Conservation (phyloP, 2,113 vertebrate genomes). For the Tragulus kanchil region DNA sequence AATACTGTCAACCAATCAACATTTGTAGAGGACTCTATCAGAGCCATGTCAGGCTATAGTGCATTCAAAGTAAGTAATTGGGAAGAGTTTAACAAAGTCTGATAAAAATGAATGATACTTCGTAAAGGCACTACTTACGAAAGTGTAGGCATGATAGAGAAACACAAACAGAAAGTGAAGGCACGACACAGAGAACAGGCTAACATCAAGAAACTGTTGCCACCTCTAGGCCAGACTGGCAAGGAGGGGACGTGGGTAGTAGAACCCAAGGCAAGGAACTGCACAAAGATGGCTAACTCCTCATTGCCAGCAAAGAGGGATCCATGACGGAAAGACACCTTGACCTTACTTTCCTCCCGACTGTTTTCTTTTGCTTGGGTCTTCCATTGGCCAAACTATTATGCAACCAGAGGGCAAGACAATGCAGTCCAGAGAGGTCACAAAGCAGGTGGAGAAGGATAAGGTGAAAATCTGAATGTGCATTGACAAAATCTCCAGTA, state of each 20-base stretch:
- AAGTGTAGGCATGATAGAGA: background rate
- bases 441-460: background rate
- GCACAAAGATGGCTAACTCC: background rate
- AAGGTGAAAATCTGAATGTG: background rate
- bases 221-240: background rate
- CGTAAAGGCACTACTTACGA: background rate
- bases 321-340: no score
- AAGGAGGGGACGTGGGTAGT: background rate
- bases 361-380: background rate
- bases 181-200: no score
- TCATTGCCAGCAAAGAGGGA: background rate
- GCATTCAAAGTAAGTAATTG: background rate
- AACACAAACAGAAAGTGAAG: no score
- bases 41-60: background rate
- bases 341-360: background rate
- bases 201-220: background rate
- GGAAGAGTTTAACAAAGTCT: conserved; percentile 25
- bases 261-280: background rate
- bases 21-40: background rate
- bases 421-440: background rate
- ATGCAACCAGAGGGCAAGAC: background rate
- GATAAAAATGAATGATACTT: conserved; percentile 1
- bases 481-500: background rate
- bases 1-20: background rate
- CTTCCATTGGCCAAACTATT: background rate